These are phyloP conservation scores for Slavum lentiscoides DNA, from an alignment of 2,888 invertebrate species.

Conservation along the genomic window DNA sequence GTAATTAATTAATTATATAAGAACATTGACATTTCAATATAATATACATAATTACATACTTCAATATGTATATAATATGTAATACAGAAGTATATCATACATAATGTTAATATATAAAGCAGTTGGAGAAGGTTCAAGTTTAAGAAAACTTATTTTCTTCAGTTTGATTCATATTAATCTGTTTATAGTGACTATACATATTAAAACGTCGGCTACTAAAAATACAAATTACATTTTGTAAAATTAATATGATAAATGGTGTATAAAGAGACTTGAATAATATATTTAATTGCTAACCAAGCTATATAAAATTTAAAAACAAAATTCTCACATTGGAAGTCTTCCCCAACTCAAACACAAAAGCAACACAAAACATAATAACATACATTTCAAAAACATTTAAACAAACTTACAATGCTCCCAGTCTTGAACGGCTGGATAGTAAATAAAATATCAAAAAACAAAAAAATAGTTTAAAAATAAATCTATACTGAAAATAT, in stretches of 20 bases:
- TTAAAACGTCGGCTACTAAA: background rate
- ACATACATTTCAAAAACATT: slow-evolving; percentile 29
- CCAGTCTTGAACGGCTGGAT: slow-evolving; percentile 72
- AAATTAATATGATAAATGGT: too few relatives aligned
- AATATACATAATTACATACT: background rate
- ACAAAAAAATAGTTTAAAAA: slow-evolving; percentile 55
- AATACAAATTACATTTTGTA: too few relatives aligned
- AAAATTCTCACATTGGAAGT: background rate
- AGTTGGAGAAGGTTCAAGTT: background rate
- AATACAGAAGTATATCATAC: too few relatives aligned
- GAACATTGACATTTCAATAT: background rate
- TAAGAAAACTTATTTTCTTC: background rate
- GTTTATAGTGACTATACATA: background rate
- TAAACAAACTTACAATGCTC: slow-evolving; percentile 59
- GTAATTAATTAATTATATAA: background rate
- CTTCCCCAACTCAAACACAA: slow-evolving; percentile 30
- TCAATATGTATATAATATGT: too few relatives aligned
- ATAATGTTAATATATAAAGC: slow-evolving; percentile 28
- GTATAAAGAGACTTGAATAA: background rate
- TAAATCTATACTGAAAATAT: slow-evolving; percentile 51
- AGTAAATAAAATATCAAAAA: slow-evolving; percentile 59
- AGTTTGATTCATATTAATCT: background rate
- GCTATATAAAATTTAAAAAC: background rate
- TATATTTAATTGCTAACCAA: background rate
- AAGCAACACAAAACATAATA: slow-evolving; percentile 33